Evolutionary conservation across 2,113 vertebrate genomes (phyloP).

Genomic region (Saccopteryx leptura): DNA sequence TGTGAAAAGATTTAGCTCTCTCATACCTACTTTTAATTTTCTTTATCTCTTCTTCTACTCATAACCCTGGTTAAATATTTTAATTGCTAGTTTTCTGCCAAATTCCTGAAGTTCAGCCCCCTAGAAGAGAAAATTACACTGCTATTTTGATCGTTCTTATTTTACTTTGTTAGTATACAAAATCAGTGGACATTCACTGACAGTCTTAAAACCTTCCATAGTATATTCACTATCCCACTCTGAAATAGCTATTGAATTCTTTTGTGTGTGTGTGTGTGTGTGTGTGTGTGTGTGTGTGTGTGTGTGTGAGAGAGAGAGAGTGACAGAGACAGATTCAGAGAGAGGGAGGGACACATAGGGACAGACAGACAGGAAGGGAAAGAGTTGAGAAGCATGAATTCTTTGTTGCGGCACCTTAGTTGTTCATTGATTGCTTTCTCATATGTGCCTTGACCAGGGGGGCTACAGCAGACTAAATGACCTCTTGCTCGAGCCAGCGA

Average conservation of each 20-base stretch:
- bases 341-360: too few species aligned
- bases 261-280: background rate
- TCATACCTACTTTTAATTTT: background rate
- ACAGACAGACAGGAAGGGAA: too few species aligned
- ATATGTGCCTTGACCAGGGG: too few species aligned
- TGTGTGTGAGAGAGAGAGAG: too few species aligned
- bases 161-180: background rate
- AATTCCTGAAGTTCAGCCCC: background rate
- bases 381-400: too few species aligned
- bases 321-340: too few species aligned
- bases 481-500: too few species aligned
- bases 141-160: background rate
- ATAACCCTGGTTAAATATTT: background rate
- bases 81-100: background rate
- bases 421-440: too few species aligned
- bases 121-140: conserved; percentile 1
- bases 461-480: too few species aligned
- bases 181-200: background rate
- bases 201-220: background rate
- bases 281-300: too few species aligned
- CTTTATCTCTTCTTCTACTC: background rate
- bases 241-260: background rate
- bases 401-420: too few species aligned
- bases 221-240: background rate
- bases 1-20: conserved; percentile 37